Conservation (phyloP, 2,113 vertebrate species). For the Seriola dumerili region DNA sequence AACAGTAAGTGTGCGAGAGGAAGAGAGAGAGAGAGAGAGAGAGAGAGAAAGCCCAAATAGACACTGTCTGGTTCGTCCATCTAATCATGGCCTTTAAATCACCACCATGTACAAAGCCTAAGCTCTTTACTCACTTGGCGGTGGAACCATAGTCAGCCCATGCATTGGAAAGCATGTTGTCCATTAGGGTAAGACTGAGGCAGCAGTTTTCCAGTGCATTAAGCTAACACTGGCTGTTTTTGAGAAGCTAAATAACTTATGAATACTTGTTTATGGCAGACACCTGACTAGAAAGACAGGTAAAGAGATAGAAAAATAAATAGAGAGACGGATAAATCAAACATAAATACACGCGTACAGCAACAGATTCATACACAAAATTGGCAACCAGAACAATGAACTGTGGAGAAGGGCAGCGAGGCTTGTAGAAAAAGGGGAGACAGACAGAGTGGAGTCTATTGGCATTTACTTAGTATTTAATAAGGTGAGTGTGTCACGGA, state of each 20-base stretch:
- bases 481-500: conserved; percentile 62
- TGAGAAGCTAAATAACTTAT: background rate
- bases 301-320: background rate
- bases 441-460: conserved; percentile 48
- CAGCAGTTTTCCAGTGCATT: background rate
- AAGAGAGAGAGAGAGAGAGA: background rate
- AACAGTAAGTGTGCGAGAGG: background rate
- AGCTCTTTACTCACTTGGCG: conserved; percentile 34
- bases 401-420: conserved; percentile 33
- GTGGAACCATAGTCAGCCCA: conserved; percentile 12
- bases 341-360: background rate
- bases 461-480: conserved; percentile 70
- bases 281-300: background rate
- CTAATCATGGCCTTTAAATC: conserved; percentile 38
- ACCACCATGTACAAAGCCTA: conserved; percentile 34
- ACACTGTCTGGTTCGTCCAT: conserved; percentile 28
- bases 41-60: background rate
- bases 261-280: background rate
- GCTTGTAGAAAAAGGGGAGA: conserved; percentile 29
- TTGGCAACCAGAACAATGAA: background rate
- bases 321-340: background rate
- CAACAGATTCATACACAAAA: background rate
- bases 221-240: background rate
- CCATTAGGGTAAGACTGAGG: conserved; percentile 10
- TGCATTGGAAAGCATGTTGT: conserved; percentile 4